Evolutionary conservation across 2,113 vertebrate species (phyloP).

Genomic region (Chaenogobius annularis): DNA sequence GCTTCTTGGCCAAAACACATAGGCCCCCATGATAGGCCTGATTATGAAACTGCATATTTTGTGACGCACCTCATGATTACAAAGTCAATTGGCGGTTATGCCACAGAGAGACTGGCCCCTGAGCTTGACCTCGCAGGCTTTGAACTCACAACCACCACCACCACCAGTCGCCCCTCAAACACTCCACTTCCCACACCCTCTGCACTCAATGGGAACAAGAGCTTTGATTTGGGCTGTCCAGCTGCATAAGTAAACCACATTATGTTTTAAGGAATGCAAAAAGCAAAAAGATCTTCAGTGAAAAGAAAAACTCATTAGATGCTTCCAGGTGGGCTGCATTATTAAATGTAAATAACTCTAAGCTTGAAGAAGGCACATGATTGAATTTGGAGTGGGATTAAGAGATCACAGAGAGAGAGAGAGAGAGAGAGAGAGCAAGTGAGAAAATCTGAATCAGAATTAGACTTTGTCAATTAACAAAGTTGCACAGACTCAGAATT

Average conservation of each 20-base stretch:
- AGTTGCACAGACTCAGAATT: too few relatives aligned
- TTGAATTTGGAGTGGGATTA: constrained; percentile 36
- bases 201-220: constrained; percentile 50
- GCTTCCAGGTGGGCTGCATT: constrained; percentile 68
- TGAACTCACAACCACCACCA: constrained; percentile 55
- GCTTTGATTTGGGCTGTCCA: constrained; percentile 70
- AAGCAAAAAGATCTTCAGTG: constrained; percentile 73
- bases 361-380: constrained; percentile 71
- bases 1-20: constrained; percentile 47
- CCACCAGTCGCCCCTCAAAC: constrained; percentile 13
- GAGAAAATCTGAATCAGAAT: too few relatives aligned
- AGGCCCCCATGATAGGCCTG: constrained; percentile 46
- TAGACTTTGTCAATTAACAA: too few relatives aligned
- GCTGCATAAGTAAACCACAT: constrained; percentile 74
- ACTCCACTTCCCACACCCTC: constrained; percentile 19
- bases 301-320: constrained; percentile 65
- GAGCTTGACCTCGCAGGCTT: constrained; percentile 73
- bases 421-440: not conserved
- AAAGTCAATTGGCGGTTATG: constrained; percentile 70
- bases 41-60: constrained; percentile 74
- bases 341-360: constrained; percentile 80
- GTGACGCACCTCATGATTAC: constrained; percentile 67
- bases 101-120: constrained; percentile 68
- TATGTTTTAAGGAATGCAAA: constrained; percentile 77
- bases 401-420: not conserved